Evolutionary conservation across 1,140 invertebrate genomes (phyloP), one percentile per base, ranked within the genome.

Genomic region (Drosophila elegans): DNA sequence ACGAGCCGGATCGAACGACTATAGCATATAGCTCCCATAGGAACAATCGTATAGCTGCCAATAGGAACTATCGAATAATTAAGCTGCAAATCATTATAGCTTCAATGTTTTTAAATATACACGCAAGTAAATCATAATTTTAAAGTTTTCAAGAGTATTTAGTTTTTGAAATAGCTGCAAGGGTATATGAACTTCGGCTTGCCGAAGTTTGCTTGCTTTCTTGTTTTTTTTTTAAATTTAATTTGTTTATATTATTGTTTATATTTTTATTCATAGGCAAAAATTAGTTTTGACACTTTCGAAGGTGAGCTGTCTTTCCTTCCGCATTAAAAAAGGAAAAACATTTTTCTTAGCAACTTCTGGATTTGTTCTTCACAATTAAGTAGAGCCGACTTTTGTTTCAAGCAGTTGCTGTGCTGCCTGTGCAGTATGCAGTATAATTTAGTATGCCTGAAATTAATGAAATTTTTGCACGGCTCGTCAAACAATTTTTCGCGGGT

Each of bases 391-490:
- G 27, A 16, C 59, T 12, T 10, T 64, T 64, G 36, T 44, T 63
- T 27, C 9, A 25, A 16, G 46, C 13, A 36, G 60, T 34, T 53
- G 59, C 21, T 52, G 48, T 38, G n/a, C 29, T 36, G 29, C 49
- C 49, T 16, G 29, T 29, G 13, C 11, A n/a, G 46, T 6, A 25
- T 13, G 21, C 45, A 38, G 63, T 85, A 73, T 52, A 84, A 83
- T 76, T 80, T 83, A 80, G 78, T 76, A 73, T 59, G 71, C 61
- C 74, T 76, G 55, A 46, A 85, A 85, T 80, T 85, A 85, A 85
- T 85, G 77, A 84, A 84, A 80, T 85, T 84, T 79, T 80, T 60
- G 74, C 80, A 74, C 67, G 80, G 62, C 61, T 54, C 44, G 46
- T 27, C 16, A 32, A 73, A 77, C 80, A 57, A 64, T 80, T 63